These are phyloP conservation scores for Mus caroli DNA, from an alignment of 2,797 vertebrate genomes.

Conservation along the genomic window DNA sequence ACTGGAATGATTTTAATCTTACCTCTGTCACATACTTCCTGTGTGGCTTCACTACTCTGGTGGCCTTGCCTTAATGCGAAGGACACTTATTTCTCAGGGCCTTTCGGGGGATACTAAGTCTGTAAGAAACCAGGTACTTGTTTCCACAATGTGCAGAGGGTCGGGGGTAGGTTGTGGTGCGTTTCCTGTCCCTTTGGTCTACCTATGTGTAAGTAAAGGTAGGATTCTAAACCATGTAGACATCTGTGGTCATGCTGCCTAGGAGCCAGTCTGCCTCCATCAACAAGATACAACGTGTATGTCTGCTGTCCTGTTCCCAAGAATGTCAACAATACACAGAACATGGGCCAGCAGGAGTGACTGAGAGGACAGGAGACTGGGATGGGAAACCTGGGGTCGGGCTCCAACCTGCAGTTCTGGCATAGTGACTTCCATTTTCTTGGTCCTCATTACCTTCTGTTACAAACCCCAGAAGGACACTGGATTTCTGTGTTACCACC, in stretches of 20 bases:
- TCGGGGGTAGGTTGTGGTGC: neutral
- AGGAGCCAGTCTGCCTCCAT: neutral
- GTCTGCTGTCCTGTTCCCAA: neutral
- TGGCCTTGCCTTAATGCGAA: neutral
- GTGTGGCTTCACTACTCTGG: neutral
- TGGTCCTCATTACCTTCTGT: neutral
- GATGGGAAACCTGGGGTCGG: neutral
- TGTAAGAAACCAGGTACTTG: neutral
- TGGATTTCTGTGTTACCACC: neutral
- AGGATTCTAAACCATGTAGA: too few relatives aligned
- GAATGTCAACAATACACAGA: neutral
- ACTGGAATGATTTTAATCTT: neutral
- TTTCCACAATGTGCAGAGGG: neutral
- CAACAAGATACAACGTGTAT: neutral
- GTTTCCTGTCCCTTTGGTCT: neutral
- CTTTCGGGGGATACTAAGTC: neutral
- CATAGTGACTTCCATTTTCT: neutral
- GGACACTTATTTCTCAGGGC: neutral
- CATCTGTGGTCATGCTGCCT: neutral
- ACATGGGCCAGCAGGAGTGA: fast-evolving
- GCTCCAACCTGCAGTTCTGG: too few relatives aligned
- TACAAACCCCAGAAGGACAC: neutral
- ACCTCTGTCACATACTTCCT: neutral
- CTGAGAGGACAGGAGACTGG: neutral
- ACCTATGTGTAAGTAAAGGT: neutral